Base-by-base conservation (phyloP, 2,888 invertebrate genomes). In the Therioaphis trifolii region DNA sequence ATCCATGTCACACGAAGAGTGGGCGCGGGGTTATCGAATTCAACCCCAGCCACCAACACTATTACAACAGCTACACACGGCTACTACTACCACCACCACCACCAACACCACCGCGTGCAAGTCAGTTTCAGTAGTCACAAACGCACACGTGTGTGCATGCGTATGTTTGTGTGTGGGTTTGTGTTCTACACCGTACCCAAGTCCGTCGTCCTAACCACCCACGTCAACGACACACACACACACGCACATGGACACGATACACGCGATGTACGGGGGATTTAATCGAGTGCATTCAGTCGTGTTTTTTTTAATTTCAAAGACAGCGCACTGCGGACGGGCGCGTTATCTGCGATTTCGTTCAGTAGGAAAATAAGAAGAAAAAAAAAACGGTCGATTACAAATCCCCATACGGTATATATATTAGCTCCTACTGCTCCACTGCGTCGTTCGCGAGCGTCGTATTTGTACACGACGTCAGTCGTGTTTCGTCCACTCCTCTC, bases 141-240 rank as follows among this genome's bases (percentile, higher is more conserved):
- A 52, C n/a, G 4, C 46, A 43, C 71, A 27, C 63, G 27, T 55
- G 55, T 55, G 46, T 55, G n/a, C n/a, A n/a, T n/a, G n/a, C n/a
- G n/a, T n/a, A n/a, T n/a, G 52, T 52, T 52, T 52, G 18, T 18
- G 18, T 15, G 15, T 52, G 52, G 52, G n/a, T n/a, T n/a, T n/a
- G n/a, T n/a, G n/a, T n/a, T n/a, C n/a, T n/a, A 35, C 35, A 35
- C 3, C 35, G 35, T 5, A 5, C 7, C 35, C 35, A 7, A 11
- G 21, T 21, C 21, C 24, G 58, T 58, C 3, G 35, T 55, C 40
- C 24, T 15, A 75, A 75, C 74, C 74, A 75, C 74, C 52, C 78
- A 78, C 78, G 78, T 78, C 78, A 78, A 55, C 52, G 40, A 52
- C 78, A 74, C 74, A 55, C 40, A 12, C n/a, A 35, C 35, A 35